These are phyloP conservation scores for Bradypodion pumilum DNA, from an alignment of 2,797 vertebrate species.

Conservation along the genomic window DNA sequence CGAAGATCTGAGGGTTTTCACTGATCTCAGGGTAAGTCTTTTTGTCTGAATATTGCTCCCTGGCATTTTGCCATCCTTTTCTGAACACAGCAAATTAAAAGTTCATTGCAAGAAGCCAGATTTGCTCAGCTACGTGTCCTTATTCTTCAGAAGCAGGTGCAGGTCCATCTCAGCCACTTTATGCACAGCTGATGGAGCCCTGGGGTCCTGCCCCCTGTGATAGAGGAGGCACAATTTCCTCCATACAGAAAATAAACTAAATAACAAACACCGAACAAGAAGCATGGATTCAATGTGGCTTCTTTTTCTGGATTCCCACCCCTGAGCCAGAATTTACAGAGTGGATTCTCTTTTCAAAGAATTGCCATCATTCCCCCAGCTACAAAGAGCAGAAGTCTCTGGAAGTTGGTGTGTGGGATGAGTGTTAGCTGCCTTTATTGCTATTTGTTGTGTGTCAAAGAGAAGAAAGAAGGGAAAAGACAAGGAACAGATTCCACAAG, in stretches of 20 bases:
- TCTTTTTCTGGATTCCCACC: not conserved
- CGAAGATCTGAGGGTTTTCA: slow-evolving; percentile 18
- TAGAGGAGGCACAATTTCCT: not conserved
- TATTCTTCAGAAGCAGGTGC: slow-evolving; percentile 1
- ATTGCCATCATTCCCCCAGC: not conserved
- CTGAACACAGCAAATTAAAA: slow-evolving; percentile 14
- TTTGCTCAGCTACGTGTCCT: not conserved
- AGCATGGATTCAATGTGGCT: not conserved
- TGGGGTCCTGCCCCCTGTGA: not conserved
- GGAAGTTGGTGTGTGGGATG: too few species aligned
- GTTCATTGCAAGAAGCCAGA: slow-evolving; percentile 1
- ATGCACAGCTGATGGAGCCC: not conserved
- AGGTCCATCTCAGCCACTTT: not conserved
- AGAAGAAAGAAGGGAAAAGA: not conserved
- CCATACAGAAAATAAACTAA: not conserved
- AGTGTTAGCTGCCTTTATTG: not conserved
- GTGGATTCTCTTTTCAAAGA: not conserved
- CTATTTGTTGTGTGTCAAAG: not conserved
- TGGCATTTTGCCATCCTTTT: slow-evolving; percentile 28
- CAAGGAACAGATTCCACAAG: not conserved
- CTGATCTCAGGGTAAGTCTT: slow-evolving; percentile 22
- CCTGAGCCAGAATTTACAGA: not conserved
- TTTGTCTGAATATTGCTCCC: slow-evolving; percentile 1
- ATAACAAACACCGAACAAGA: not conserved
- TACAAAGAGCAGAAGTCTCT: too few species aligned